These are phyloP conservation scores for Temnothorax unifasciatus DNA, from an alignment of 2,888 invertebrate species.

Conservation along the genomic window DNA sequence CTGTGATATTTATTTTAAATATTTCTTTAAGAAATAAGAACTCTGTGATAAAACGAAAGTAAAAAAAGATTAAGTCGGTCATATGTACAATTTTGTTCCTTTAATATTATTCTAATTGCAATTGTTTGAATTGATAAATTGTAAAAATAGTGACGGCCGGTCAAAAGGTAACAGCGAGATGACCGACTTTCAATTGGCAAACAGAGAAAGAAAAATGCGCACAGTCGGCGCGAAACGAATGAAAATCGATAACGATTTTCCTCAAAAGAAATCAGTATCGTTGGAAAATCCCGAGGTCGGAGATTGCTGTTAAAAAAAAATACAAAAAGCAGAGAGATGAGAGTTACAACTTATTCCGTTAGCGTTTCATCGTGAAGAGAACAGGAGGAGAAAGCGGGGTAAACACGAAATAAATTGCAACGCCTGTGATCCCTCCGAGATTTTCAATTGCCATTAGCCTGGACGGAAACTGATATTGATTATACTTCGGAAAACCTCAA, in stretches of 20 bases:
- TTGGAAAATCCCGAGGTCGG: conserved; percentile 28
- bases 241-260: conserved; percentile 48
- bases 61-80: neutral
- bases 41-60: neutral
- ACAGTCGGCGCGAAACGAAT: conserved; percentile 17
- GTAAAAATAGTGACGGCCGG: neutral
- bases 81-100: neutral
- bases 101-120: neutral
- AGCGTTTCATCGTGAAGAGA: conserved; percentile 17
- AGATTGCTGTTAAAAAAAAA: conserved; percentile 45
- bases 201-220: conserved; percentile 7
- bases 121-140: neutral
- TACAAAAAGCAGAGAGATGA: conserved; percentile 21
- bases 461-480: conserved; percentile 44
- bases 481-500: conserved; percentile 11
- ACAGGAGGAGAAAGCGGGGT: conserved; percentile 29
- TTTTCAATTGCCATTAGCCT: conserved; percentile 47
- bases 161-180: conserved; percentile 9
- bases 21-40: neutral
- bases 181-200: conserved; percentile 15
- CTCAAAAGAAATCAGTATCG: conserved; percentile 16
- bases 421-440: conserved; percentile 34
- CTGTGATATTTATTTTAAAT: neutral
- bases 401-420: conserved; percentile 49
- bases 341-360: conserved; percentile 36